These are phyloP conservation scores for Sesia apiformis DNA, from an alignment of 2,888 invertebrate species.

Conservation along the genomic window DNA sequence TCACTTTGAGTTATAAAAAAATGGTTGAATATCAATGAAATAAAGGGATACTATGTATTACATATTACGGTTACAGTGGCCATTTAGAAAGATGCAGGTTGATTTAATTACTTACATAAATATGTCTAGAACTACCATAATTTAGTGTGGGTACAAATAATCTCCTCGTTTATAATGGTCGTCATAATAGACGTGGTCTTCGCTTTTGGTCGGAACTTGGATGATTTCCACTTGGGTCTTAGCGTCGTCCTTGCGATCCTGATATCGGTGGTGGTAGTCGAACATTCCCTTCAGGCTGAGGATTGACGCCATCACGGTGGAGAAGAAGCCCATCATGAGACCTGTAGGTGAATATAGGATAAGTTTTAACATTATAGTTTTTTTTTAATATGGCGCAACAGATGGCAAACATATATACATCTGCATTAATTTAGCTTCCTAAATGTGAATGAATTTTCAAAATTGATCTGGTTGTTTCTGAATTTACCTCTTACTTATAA, in stretches of 20 bases:
- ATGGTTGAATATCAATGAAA: too few species aligned
- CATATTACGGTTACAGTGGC: too few species aligned
- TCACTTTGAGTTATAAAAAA: background rate
- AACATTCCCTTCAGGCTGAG: slow-evolving; percentile 74
- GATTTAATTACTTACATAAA: background rate
- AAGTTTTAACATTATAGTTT: too few species aligned
- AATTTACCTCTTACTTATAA: too few species aligned
- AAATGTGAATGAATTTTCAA: too few species aligned
- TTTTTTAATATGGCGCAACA: too few species aligned
- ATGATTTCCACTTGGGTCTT: slow-evolving; percentile 57
- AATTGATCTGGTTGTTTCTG: too few species aligned
- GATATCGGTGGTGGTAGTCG: slow-evolving; percentile 36
- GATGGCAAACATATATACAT: too few species aligned
- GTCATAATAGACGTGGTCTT: slow-evolving; percentile 50
- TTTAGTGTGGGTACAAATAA: slow-evolving; percentile 3
- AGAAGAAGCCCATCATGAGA: slow-evolving; percentile 58
- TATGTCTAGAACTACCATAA: too few species aligned
- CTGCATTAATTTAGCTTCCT: too few species aligned
- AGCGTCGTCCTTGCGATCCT: slow-evolving; percentile 48
- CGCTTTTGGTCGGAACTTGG: slow-evolving; percentile 48
- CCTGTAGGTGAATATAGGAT: slow-evolving; percentile 22
- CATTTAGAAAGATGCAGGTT: background rate
- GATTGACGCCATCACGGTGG: slow-evolving; percentile 75
- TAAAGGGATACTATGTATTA: too few species aligned
- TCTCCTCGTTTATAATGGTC: slow-evolving; percentile 47